These are phyloP conservation scores for Erpornis zantholeuca DNA, from an alignment of 2,113 vertebrate genomes.

Conservation along the genomic window DNA sequence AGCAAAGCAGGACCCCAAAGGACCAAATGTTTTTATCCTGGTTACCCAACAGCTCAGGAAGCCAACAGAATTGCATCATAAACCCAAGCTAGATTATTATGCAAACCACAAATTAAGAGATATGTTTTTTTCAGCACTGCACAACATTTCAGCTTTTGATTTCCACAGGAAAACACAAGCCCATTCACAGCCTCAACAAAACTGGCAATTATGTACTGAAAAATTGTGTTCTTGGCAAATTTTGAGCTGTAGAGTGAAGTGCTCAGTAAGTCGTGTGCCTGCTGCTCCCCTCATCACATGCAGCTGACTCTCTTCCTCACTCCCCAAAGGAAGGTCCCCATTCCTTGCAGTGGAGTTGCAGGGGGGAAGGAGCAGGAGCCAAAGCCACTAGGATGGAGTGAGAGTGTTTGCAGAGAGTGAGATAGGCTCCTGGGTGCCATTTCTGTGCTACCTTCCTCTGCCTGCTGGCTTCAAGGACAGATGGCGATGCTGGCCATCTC, in stretches of 20 bases:
- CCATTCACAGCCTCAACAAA: not conserved
- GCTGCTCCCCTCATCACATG: not conserved
- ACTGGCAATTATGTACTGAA: not conserved
- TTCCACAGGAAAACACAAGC: not conserved
- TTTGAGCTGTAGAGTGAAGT: not conserved
- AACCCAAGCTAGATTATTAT: not conserved
- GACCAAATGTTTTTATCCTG: not conserved
- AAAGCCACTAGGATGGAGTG: not conserved
- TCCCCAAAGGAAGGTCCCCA: not conserved
- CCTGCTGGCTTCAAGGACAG: not conserved
- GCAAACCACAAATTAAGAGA: not conserved
- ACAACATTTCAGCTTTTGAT: not conserved
- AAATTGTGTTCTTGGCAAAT: not conserved
- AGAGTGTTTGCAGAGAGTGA: not conserved
- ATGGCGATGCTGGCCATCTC: not conserved
- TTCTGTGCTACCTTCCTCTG: not conserved
- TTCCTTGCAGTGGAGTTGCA: not conserved
- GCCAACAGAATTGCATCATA: not conserved
- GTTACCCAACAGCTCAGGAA: not conserved
- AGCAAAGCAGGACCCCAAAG: not conserved
- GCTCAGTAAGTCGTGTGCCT: accelerated
- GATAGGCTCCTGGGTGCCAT: not conserved
- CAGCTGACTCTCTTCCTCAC: not conserved
- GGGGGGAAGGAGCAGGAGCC: not conserved
- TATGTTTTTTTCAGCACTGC: not conserved